Base-by-base conservation (phyloP, 2,797 vertebrate genomes). In the Clarias platycephalus region DNA sequence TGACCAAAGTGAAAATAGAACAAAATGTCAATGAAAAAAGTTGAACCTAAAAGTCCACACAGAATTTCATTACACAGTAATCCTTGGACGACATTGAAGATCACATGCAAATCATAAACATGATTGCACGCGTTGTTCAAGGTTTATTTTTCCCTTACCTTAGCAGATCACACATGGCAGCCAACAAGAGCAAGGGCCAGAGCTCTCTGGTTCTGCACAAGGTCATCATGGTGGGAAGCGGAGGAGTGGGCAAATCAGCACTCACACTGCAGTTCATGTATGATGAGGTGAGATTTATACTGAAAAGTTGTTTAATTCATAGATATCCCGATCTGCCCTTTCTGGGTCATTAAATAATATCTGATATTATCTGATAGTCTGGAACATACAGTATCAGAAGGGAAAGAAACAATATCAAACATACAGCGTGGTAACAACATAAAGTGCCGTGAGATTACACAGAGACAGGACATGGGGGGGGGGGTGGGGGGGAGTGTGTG, bases 211-310 rank as follows among this genome's bases (percentile, higher is more conserved):
- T 92, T 16, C 93, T 97, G 40, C 96, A 96, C 91, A 96, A 97
- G 93, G 96, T 85, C 75, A 85, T 87, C 60, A 99, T 99, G 98
- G 98, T 99, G 84, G 98, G 98, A 91, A 98, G 97, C 2, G 98
- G 98, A 1, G 98, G 98, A 0, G 98, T 99, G 16, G 98, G 98
- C 64, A 99, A 99, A 91, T 99, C 98, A 0, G 98, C 98, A 2
- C 96, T 99, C 85, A 99, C 98, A 0, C 95, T 99, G 87, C 97
- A 99, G 91, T 99, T 99, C 93, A 99, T 99, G 98, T 99, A 99
- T 26, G 94, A 95, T 5, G 94, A 95, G 94, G 94, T 95, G 87
- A 94, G 94, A 34, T 49, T 77, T 20, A 53, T 53, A 16, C 13
- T 15, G 37, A 44, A 26, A 44, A 44, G 16, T 62, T 18, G 28